phyloP scores from a whole-genome alignment of 2,113 vertebrate genomes.

The Myrmophylax atrothorax region DNA sequence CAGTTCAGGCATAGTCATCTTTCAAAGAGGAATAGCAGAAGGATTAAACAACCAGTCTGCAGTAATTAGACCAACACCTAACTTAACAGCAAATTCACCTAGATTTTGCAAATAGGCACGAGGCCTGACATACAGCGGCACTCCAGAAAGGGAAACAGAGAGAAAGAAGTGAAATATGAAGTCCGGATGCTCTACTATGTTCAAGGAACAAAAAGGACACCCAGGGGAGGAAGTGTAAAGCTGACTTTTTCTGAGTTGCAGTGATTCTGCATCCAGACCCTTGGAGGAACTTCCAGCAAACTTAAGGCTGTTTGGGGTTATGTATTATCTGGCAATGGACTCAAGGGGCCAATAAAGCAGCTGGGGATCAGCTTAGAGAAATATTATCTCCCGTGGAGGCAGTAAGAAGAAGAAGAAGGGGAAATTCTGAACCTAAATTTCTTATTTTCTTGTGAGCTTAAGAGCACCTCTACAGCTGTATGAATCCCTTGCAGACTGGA shows the following conservation, averaged over 20 bases:
- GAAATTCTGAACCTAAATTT: background rate
- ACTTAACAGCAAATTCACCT: background rate
- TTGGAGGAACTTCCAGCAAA: slow-evolving; percentile 41
- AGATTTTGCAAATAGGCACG: background rate
- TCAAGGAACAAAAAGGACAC: background rate
- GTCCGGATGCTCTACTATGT: slow-evolving; percentile 23
- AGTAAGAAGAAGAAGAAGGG: slow-evolving; percentile 7
- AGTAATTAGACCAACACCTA: background rate
- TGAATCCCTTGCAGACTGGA: background rate
- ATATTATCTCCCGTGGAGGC: slow-evolving; percentile 20
- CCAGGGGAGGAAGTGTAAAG: slow-evolving; percentile 35
- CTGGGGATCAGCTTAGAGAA: slow-evolving; percentile 50
- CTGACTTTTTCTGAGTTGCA: slow-evolving; percentile 19
- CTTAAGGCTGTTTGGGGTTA: slow-evolving; percentile 40
- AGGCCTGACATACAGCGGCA: background rate
- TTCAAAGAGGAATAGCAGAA: background rate
- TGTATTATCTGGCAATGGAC: slow-evolving; percentile 30
- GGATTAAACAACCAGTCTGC: background rate
- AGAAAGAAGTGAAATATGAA: slow-evolving; percentile 20
- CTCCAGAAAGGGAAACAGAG: background rate
- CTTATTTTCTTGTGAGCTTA: background rate
- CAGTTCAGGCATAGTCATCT: background rate
- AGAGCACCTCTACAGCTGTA: background rate
- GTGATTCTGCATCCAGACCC: slow-evolving; percentile 18
- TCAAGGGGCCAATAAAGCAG: slow-evolving; percentile 2